Evolutionary conservation across 1,140 invertebrate species (phyloP), one percentile per base, ranked within the genome.

Genomic region (Platyura marginata): DNA sequence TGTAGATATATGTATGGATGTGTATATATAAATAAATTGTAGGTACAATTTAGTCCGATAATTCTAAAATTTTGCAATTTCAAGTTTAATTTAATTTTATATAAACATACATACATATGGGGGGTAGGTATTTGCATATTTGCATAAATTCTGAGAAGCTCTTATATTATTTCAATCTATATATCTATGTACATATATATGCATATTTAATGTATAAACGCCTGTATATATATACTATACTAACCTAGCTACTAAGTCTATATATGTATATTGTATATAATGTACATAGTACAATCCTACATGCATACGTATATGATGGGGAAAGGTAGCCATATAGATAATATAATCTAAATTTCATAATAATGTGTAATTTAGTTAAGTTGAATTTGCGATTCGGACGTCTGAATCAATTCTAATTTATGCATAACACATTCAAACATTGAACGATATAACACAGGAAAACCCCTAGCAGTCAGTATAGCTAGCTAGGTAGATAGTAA

Each of bases 371-470:
- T 37, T 37, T 37, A 37, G 18, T 37, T 37, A 15, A 37, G 35
- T 37, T 37, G 35, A 37, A 37, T 37, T 37, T 37, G 35, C 35
- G 35, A 37, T 37, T 37, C 35, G 35, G 35, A 37, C 35, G 35
- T 37, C 35, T 37, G 35, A n/a, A 37, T 37, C 18, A 37, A 37
- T 37, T 37, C 35, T 37, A 37, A 37, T 37, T 37, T 37, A 37
- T 37, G 35, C 35, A 37, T 37, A 37, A 37, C 35, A 40, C 39
- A 40, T 40, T 40, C 39, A 40, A 40, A 40, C 39, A 40, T 40
- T 40, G 39, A 40, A 40, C 39, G 39, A 40, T 19, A 40, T 40
- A 40, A 19, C n/a, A n/a, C 10, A 40, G 39, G 39, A 40, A 22
- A 19, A 11, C 25, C n/a, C 25, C 25, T 29, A 29, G 25, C 25